Conservation (phyloP, 2,113 vertebrate species). For the Azemiops feae region DNA sequence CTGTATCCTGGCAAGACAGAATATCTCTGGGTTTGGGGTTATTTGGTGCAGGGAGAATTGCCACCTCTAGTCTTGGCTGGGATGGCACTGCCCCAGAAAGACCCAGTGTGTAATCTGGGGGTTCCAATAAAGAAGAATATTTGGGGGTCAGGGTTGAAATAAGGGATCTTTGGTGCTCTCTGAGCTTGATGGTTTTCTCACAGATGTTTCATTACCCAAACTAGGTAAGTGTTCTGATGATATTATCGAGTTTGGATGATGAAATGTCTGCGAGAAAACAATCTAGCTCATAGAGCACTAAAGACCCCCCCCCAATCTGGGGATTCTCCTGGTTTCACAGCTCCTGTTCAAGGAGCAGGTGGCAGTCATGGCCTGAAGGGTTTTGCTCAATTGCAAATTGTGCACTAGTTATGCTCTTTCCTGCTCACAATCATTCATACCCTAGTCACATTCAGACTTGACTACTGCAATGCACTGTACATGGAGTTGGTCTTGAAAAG, state of each 20-base stretch:
- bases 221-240: not conserved
- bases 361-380: too few species aligned
- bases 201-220: not conserved
- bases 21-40: not conserved
- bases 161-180: too few species aligned
- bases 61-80: not conserved
- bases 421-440: too few species aligned
- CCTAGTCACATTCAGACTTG: too few species aligned
- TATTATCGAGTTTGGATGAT: not conserved
- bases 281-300: not conserved
- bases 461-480: too few species aligned
- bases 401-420: too few species aligned
- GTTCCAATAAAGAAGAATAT: too few species aligned
- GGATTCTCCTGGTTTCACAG: not conserved
- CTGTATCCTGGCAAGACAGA: not conserved
- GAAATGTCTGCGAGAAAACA: not conserved
- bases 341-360: not conserved
- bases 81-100: not conserved
- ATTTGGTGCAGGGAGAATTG: not conserved
- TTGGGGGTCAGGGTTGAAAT: too few species aligned
- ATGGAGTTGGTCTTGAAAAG: too few species aligned
- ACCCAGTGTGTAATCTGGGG: too few species aligned
- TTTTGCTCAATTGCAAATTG: too few species aligned
- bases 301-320: not conserved
- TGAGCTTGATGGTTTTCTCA: too few species aligned